Evolutionary conservation across 2,888 invertebrate genomes (phyloP).

Genomic region (Pardosa pseudoannulata): DNA sequence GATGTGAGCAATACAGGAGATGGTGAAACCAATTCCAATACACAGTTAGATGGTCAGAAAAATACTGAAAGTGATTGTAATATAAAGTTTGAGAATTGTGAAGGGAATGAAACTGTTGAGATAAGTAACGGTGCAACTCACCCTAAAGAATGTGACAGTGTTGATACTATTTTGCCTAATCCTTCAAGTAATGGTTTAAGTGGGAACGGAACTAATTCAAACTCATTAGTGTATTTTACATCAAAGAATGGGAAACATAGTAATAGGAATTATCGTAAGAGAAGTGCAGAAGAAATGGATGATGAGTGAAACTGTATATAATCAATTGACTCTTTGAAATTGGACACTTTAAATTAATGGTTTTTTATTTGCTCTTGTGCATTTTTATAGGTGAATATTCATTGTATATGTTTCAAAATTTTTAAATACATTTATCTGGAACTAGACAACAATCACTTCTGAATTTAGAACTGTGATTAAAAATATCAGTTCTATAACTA

Average conservation of each 20-base stretch:
- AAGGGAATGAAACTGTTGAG: background rate
- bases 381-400: too few relatives aligned
- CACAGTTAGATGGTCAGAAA: background rate
- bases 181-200: conserved; percentile 22
- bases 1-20: conserved; percentile 27
- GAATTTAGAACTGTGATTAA: too few relatives aligned
- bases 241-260: conserved; percentile 13
- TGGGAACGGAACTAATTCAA: conserved; percentile 32
- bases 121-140: conserved; percentile 12
- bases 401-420: too few relatives aligned
- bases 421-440: too few relatives aligned
- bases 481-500: too few relatives aligned
- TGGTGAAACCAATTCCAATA: background rate
- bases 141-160: background rate
- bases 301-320: conserved; percentile 30
- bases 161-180: conserved; percentile 7
- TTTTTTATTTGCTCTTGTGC: too few relatives aligned
- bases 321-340: background rate
- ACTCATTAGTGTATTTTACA: conserved; percentile 37
- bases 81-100: background rate
- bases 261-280: conserved; percentile 48
- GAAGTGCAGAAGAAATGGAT: conserved; percentile 54
- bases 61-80: conserved; percentile 8
- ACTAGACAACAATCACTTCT: too few relatives aligned
- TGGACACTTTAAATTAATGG: background rate